Conservation (phyloP, 2,113 vertebrate genomes). For the Heloderma charlesbogerti region DNA sequence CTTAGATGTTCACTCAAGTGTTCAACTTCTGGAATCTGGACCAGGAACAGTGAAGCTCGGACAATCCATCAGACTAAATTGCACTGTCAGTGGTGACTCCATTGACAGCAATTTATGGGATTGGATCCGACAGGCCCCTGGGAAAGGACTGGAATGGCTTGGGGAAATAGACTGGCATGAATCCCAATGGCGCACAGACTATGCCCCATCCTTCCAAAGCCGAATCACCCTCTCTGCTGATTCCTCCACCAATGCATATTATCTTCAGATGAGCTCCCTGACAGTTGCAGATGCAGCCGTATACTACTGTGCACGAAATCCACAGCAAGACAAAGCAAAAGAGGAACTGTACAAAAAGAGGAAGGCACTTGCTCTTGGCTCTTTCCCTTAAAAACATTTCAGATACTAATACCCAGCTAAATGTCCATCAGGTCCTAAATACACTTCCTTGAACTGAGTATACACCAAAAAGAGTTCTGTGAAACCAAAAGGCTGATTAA, state of each 20-base stretch:
- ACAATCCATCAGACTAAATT: not conserved
- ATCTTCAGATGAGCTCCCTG: not conserved
- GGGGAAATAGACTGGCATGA: not conserved
- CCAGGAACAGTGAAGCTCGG: not conserved
- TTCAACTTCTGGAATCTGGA: constrained; percentile 3
- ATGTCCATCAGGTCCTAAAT: too few species aligned
- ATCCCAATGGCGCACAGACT: not conserved
- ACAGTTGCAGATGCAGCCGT: constrained; percentile 10
- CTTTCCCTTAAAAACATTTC: too few species aligned
- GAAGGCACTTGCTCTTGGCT: not conserved
- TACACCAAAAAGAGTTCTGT: too few species aligned
- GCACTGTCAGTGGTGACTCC: not conserved
- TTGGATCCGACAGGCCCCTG: not conserved
- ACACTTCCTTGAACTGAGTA: too few species aligned
- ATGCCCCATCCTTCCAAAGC: constrained; percentile 7
- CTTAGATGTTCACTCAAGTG: not conserved
- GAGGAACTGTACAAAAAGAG: not conserved
- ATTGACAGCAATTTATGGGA: not conserved
- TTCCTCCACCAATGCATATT: not conserved
- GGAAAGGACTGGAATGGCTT: constrained; percentile 24
- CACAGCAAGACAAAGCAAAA: not conserved
- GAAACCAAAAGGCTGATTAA: too few species aligned
- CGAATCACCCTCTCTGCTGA: not conserved
- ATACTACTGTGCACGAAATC: not conserved
- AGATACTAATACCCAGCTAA: too few species aligned